phyloP scores from a whole-genome alignment of 2,888 invertebrate genomes.

The Agonopterix heracliana region DNA sequence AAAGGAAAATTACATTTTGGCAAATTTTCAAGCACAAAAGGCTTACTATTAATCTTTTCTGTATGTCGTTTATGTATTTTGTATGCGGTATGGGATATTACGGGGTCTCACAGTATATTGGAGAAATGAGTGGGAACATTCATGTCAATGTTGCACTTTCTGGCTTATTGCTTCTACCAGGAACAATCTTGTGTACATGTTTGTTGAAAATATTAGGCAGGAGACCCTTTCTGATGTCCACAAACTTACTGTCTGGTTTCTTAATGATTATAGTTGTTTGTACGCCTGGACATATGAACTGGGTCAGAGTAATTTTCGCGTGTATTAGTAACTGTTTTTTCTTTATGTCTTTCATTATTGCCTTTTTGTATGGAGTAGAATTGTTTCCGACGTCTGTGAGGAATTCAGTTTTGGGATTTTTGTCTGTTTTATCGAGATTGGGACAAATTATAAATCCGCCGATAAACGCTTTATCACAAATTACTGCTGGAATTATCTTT shows the following conservation, averaged over 20 bases:
- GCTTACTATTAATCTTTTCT: constrained; percentile 78
- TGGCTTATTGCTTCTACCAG: constrained; percentile 79
- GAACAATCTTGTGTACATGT: constrained; percentile 74
- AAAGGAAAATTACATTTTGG: constrained; percentile 36
- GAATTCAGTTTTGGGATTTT: constrained; percentile 87
- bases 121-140: constrained; percentile 83
- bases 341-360: constrained; percentile 86
- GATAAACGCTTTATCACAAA: constrained; percentile 75
- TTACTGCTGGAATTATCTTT: constrained; percentile 68
- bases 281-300: constrained; percentile 35
- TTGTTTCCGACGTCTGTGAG: constrained; percentile 90
- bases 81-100: constrained; percentile 90
- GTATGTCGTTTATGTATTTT: constrained; percentile 83
- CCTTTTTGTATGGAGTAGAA: constrained; percentile 89
- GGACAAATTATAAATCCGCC: constrained; percentile 89
- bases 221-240: constrained; percentile 75
- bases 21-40: constrained; percentile 56
- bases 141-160: constrained; percentile 87
- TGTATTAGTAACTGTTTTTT: constrained; percentile 82
- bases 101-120: constrained; percentile 87
- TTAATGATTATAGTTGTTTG: constrained; percentile 42
- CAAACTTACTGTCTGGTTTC: constrained; percentile 58
- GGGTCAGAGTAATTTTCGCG: constrained; percentile 77
- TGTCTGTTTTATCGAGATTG: constrained; percentile 86
- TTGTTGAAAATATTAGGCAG: constrained; percentile 78